Base-by-base conservation (phyloP, 2,797 vertebrate genomes). In the Cheirogaleus major region DNA sequence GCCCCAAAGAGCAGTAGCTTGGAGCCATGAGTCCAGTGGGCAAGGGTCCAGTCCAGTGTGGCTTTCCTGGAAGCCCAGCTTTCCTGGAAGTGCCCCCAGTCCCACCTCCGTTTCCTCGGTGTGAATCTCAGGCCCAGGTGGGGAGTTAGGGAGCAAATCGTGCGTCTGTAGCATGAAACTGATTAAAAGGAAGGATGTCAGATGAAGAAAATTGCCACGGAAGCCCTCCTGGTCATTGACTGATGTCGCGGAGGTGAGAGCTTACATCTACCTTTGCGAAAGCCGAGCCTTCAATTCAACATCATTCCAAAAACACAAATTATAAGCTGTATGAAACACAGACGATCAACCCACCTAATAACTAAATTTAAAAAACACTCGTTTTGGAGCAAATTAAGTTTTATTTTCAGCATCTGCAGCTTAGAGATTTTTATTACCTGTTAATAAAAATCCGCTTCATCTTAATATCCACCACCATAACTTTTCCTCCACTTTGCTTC, bases 361-460 rank as follows among this genome's bases (percentile, higher is more conserved):
- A 75, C 27, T 89, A 90, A 79, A 86, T 90, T 94, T 48, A 8
- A 79, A 79, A 88, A 82, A 23, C 22, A 55, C 3, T 43, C 1
- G 3, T 78, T 73, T 79, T 61, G 67, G 15, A 59, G 43, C 38
- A 82, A 67, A 94, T 89, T 78, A 55, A 79, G 5, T 91, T 55
- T 57, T 72, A 38, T 86, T 96, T 96, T 92, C 48, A 88, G 59
- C 96, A 90, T 91, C 38, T 86, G 69, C 15, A 79, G 35, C 79
- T 90, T 57, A 82, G n/a, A 69, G n/a, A 69, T 73, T 93, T 91
- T 90, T 89, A 85, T 89, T 61, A 20, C 3, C 22, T 55, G 25
- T 15, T 73, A 38, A 84, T 86, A 78, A 95, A 96, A 93, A 75
- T 84, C 22, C 10, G 61, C 59, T 84, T 75, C 32, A 76, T 67